Percentiles rank a stretch among this genome's conserved stretches.
phyloP scores from a whole-genome alignment of 37 sponge, comb jelly and placozoan species.

The Haliclona indistincta region DNA sequence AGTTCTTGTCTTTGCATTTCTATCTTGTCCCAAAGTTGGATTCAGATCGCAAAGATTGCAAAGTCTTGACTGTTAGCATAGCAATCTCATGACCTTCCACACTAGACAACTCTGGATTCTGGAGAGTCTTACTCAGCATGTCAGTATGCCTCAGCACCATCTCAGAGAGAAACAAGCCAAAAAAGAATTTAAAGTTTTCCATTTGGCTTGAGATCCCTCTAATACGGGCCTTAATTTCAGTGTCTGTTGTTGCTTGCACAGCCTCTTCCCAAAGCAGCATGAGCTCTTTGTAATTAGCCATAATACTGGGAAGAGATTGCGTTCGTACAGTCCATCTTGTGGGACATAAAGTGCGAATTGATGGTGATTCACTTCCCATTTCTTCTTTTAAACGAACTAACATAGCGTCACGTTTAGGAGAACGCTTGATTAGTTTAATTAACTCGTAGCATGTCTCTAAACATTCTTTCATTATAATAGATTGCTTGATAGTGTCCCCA shows the following conservation, averaged over 20 bases:
- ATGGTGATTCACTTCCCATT: constrained; percentile 51
- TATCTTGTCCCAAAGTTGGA: constrained; percentile 65
- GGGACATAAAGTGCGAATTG: constrained; percentile 47
- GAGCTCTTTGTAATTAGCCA: constrained; percentile 57
- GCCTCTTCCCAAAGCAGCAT: constrained; percentile 53
- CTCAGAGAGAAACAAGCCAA: constrained; percentile 52
- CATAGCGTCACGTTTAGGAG: constrained; percentile 63
- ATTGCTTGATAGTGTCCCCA: constrained; percentile 65
- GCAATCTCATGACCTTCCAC: constrained; percentile 79
- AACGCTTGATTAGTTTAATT: constrained; percentile 67
- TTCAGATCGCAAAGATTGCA: constrained; percentile 49
- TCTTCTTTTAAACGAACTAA: constrained; percentile 57
- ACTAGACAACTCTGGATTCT: constrained; percentile 64
- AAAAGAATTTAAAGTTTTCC: constrained; percentile 56
- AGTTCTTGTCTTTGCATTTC: constrained; percentile 34
- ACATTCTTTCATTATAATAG: constrained; percentile 50
- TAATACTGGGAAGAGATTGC: constrained; percentile 54
- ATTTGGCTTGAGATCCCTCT: constrained; percentile 61
- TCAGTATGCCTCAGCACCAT: constrained; percentile 75
- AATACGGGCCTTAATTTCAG: constrained; percentile 73
- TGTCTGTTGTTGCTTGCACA: constrained; percentile 54
- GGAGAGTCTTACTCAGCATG: constrained; percentile 70
- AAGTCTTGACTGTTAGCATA: constrained; percentile 66
- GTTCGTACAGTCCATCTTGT: constrained; percentile 82
- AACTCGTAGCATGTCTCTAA: constrained; percentile 66